These are phyloP conservation scores for Lanistes nyassanus DNA, from an alignment of 1,140 invertebrate genomes.

Conservation along the genomic window DNA sequence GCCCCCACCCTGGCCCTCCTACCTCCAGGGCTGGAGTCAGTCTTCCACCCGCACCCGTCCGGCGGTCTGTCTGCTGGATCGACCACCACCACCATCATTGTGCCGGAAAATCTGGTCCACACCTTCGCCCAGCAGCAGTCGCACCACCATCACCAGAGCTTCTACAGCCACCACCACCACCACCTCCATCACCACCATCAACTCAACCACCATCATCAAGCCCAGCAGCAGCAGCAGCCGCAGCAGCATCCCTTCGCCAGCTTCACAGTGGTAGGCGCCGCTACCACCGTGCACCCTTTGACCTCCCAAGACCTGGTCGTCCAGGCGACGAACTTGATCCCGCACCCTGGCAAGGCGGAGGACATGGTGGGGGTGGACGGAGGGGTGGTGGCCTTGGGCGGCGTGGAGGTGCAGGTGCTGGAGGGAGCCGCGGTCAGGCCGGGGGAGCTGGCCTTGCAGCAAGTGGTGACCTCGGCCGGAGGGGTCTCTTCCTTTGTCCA, in stretches of 20 bases:
- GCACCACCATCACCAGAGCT: neutral
- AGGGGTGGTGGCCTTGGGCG: slow-evolving; percentile 19
- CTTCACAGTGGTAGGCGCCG: slow-evolving; percentile 10
- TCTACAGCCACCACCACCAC: slow-evolving; percentile 14
- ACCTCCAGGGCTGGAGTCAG: slow-evolving; percentile 14
- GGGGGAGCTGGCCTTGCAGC: slow-evolving; percentile 15
- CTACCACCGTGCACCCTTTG: slow-evolving; percentile 19
- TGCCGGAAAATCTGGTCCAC: slow-evolving; percentile 8
- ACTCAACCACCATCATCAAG: slow-evolving; percentile 14
- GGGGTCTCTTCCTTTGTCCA: slow-evolving; percentile 1
- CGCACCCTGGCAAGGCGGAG: slow-evolving; percentile 7
- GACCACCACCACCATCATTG: slow-evolving; percentile 22
- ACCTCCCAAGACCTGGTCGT: slow-evolving; percentile 17
- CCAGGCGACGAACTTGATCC: slow-evolving; percentile 8
- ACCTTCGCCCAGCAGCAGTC: slow-evolving; percentile 9
- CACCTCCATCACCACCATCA: slow-evolving; percentile 13
- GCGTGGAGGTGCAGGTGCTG: slow-evolving; percentile 16
- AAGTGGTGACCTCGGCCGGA: neutral
- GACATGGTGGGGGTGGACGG: neutral
- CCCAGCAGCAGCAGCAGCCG: neutral
- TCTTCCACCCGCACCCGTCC: slow-evolving; percentile 1
- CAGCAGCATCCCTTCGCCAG: slow-evolving; percentile 10
- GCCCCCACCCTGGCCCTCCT: slow-evolving; percentile 8
- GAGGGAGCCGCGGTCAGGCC: slow-evolving; percentile 8
- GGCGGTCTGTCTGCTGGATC: neutral